A percentile compares a stretch with the other conserved stretches of the same genome.
phyloP scores from a whole-genome alignment of 2,888 invertebrate species.

The Scelioninae gen. 1 region DNA sequence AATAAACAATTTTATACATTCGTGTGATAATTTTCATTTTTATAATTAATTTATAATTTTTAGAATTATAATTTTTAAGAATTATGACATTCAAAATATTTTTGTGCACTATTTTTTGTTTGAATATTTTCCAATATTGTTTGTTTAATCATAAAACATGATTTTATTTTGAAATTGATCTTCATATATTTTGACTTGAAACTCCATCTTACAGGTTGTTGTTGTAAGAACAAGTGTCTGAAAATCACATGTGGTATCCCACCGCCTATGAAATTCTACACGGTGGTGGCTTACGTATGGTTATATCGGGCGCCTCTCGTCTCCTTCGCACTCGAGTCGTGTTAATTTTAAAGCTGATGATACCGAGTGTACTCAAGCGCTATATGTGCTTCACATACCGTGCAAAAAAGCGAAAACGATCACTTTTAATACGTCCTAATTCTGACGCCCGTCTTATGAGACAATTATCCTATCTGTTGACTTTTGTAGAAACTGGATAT shows the following conservation, averaged over 20 bases:
- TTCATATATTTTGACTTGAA: neutral
- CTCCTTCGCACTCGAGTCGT: conserved; percentile 52
- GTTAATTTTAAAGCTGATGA: conserved; percentile 69
- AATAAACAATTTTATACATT: no score
- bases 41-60: no score
- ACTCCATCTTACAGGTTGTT: conserved; percentile 60
- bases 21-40: no score
- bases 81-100: no score
- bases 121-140: no score
- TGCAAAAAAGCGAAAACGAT: conserved; percentile 57
- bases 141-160: no score
- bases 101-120: no score
- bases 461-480: conserved; percentile 62
- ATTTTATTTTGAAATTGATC: no score
- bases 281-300: conserved; percentile 48
- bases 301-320: conserved; percentile 47
- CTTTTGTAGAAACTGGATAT: conserved; percentile 46
- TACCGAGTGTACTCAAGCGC: conserved; percentile 43
- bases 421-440: conserved; percentile 65
- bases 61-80: no score
- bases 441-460: conserved; percentile 54
- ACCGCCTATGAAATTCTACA: conserved; percentile 52
- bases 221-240: conserved; percentile 59
- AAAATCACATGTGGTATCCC: conserved; percentile 62
- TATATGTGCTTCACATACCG: conserved; percentile 26